Percentiles rank a stretch among this genome's conserved stretches.
These are phyloP conservation scores for Notiomystis cincta DNA, from an alignment of 2,113 vertebrate species.

Conservation along the genomic window DNA sequence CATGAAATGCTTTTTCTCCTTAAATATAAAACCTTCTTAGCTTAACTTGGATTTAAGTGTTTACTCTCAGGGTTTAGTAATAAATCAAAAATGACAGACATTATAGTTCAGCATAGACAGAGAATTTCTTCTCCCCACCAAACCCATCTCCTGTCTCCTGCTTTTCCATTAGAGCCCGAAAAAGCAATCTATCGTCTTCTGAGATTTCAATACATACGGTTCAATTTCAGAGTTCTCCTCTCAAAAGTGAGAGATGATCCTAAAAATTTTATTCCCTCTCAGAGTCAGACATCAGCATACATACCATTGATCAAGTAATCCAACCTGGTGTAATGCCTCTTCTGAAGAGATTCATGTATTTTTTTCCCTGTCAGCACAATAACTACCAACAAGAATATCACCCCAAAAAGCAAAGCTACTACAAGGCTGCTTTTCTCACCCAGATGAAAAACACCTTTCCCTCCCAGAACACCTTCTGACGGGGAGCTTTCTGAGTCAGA, in stretches of 20 bases:
- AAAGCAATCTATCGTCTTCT: not conserved
- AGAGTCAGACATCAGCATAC: conserved; percentile 69
- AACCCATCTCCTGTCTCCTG: not conserved
- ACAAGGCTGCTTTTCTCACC: conserved; percentile 66
- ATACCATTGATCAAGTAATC: conserved; percentile 80
- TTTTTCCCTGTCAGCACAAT: conserved; percentile 58
- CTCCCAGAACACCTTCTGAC: not conserved
- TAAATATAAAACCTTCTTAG: not conserved
- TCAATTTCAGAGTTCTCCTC: not conserved
- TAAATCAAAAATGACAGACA: not conserved
- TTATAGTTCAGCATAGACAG: not conserved
- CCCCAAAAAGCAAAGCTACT: conserved; percentile 68
- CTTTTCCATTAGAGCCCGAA: not conserved
- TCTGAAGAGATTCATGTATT: conserved; percentile 54
- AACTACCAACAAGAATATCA: conserved; percentile 68
- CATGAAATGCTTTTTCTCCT: not conserved
- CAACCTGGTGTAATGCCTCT: conserved; percentile 70
- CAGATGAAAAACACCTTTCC: not conserved
- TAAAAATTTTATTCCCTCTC: not conserved
- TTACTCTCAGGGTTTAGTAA: not conserved
- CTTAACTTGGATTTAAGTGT: not conserved
- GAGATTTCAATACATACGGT: not conserved
- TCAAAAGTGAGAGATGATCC: not conserved
- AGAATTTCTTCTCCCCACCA: not conserved
- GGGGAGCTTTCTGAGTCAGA: not conserved